Evolutionary conservation across 2,113 vertebrate species (phyloP), one percentile per base, ranked within the genome.

Genomic region (Chaetorhynchus papuensis): DNA sequence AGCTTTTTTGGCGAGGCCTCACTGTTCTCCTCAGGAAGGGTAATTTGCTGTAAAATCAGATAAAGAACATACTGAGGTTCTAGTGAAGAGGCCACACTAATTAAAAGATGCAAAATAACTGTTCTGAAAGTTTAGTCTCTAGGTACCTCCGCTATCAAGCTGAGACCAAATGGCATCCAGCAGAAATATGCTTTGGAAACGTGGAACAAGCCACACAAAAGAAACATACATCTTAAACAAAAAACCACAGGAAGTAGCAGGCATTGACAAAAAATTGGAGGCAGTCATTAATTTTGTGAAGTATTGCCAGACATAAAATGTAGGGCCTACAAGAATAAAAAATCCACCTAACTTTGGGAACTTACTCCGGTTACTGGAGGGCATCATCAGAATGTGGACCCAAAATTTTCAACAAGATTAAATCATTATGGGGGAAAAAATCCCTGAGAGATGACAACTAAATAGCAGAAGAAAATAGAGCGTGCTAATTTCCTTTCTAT

Each of bases 1-100:
- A 0, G 1, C 41, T 53, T 53, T 41, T 18, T 5, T 72, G 35
- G 33, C 0, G 6, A 57, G 28, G 57, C 22, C 13, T 35, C 1
- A 0, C 21, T 50, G 0, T 49, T 47, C 27, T 23, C 9, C 44
- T 86, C 15, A 2, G 26, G 14, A 27, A n/a, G n/a, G 2, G 11
- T 28, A 13, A 63, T 33, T 15, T 26, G 6, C 15, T 41, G 10
- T 18, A 14, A 33, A 47, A 4, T 61, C 50, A 28, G 30, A 5
- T 70, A 31, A 77, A 77, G 22, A 83, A 24, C 24, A 6, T 16
- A 5, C 14, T 27, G 61, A 61, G 13, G 20, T n/a, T 64, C 47
- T 56, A 49, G 19, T 45, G 54, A 30, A 76, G 41, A 80, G 27
- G 6, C 27, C 3, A 4, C 68, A 33, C 10, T 72, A 61, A 57